Conservation (phyloP, 92 coral and sea anemone genomes). For the Bergia sp. region DNA sequence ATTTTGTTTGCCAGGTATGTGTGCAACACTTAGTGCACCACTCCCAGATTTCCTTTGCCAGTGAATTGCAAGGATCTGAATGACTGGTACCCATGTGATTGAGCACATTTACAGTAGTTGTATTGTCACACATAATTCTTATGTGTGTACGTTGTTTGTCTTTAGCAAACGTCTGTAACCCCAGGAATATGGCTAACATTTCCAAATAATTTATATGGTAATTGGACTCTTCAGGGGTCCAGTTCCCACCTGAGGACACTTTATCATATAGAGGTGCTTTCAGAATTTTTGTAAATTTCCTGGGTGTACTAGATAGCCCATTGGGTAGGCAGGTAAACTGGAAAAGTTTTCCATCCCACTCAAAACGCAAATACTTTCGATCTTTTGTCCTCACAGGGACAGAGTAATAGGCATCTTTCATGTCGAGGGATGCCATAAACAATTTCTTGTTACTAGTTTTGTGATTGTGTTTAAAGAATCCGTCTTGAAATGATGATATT, state of each 20-base stretch:
- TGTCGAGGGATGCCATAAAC: conserved; percentile 45
- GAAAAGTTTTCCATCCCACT: background rate
- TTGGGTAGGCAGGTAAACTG: conserved; percentile 37
- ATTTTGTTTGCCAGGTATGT: background rate
- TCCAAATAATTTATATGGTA: conserved; percentile 32
- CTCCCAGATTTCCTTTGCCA: conserved; percentile 9
- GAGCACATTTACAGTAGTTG: background rate
- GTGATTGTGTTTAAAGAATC: conserved; percentile 43
- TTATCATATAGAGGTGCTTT: conserved; percentile 44
- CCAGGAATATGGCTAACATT: background rate
- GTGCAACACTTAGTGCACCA: background rate
- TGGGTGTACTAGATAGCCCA: conserved; percentile 39
- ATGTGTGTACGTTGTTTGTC: background rate
- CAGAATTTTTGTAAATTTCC: conserved; percentile 42
- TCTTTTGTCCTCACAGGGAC: conserved; percentile 10
- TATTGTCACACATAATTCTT: background rate
- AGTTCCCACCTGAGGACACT: background rate
- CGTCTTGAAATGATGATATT: conserved; percentile 39
- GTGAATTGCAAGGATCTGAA: background rate
- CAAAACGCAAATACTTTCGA: background rate
- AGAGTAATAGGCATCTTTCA: conserved; percentile 19
- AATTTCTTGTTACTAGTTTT: conserved; percentile 39
- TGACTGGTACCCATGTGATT: background rate
- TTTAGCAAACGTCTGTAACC: conserved; percentile 46
- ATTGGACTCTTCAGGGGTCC: conserved; percentile 22